Percentiles rank a stretch among this genome's conserved stretches.
Evolutionary conservation across 2,888 invertebrate genomes (phyloP).

Genomic region (Drosophila borborema): DNA sequence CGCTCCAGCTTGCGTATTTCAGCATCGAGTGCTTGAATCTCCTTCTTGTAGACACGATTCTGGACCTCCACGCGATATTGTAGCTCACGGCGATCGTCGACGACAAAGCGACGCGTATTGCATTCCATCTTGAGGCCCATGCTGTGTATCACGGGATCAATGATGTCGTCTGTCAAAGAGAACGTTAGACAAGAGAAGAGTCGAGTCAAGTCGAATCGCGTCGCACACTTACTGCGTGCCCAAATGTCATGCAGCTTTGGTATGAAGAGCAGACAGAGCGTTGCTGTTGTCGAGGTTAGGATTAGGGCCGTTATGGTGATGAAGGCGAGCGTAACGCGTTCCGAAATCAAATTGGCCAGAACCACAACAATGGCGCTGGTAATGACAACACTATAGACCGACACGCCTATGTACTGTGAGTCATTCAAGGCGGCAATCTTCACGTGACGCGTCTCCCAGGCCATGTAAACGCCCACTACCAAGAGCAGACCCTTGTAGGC

Average conservation of each 20-base stretch:
- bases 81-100: conserved; percentile 92
- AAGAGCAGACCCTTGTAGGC: conserved; percentile 95
- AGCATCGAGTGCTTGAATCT: conserved; percentile 91
- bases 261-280: conserved; percentile 93
- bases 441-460: conserved; percentile 97
- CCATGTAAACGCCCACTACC: conserved; percentile 97
- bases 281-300: conserved; percentile 93
- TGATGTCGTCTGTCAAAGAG: conserved; percentile 86
- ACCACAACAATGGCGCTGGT: conserved; percentile 94
- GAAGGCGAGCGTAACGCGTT: conserved; percentile 92
- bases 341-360: conserved; percentile 94
- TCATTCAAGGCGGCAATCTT: conserved; percentile 96
- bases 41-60: conserved; percentile 94
- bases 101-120: conserved; percentile 93
- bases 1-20: conserved; percentile 92
- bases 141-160: conserved; percentile 94
- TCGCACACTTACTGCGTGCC: conserved; percentile 86
- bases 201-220: not conserved
- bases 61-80: conserved; percentile 95
- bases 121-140: conserved; percentile 95
- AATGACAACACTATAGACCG: conserved; percentile 96
- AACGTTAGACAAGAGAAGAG: not conserved
- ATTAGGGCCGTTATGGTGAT: conserved; percentile 93
- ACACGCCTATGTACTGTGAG: conserved; percentile 96
- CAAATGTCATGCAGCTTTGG: conserved; percentile 93